Percentiles rank a stretch among this genome's conserved stretches.
Conservation (phyloP, 2,797 vertebrate species). For the Chromobotia macracanthus region DNA sequence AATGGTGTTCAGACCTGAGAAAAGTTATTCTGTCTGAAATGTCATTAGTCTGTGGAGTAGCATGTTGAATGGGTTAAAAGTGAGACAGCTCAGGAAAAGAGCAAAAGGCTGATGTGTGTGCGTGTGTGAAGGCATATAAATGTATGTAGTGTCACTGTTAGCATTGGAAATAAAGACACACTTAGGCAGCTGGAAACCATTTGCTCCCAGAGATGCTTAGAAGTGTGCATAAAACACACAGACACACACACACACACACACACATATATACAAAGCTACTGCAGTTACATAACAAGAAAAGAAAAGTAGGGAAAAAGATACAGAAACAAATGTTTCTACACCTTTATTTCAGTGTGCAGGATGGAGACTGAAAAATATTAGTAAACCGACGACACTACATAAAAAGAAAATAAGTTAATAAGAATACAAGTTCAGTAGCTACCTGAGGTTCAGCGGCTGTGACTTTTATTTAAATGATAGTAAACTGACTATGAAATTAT, state of each 20-base stretch:
- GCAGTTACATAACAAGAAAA: conserved; percentile 49
- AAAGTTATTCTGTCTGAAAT: conserved; percentile 28
- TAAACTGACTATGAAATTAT: too few relatives aligned
- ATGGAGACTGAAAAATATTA: too few relatives aligned
- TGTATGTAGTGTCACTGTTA: conserved; percentile 43
- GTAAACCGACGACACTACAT: too few relatives aligned
- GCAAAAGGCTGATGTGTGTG: conserved; percentile 19
- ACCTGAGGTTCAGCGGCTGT: too few relatives aligned
- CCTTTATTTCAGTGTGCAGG: too few relatives aligned
- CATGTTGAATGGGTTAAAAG: conserved; percentile 46
- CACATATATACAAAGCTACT: conserved; percentile 9
- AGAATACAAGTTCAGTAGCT: too few relatives aligned
- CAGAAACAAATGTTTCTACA: not conserved
- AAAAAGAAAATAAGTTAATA: too few relatives aligned
- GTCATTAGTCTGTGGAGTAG: conserved; percentile 18
- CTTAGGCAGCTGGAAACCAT: conserved; percentile 57
- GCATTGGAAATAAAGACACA: conserved; percentile 38
- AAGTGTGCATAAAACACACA: conserved; percentile 3
- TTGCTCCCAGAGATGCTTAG: conserved; percentile 51
- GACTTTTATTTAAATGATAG: too few relatives aligned
- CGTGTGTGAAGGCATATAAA: conserved; percentile 15
- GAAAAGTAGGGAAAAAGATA: not conserved
- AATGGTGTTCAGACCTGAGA: conserved; percentile 2
- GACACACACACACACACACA: not conserved
- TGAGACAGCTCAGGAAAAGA: conserved; percentile 34